These are phyloP conservation scores for Urosaurus nigricauda DNA, from an alignment of 2,797 vertebrate species.

Conservation along the genomic window DNA sequence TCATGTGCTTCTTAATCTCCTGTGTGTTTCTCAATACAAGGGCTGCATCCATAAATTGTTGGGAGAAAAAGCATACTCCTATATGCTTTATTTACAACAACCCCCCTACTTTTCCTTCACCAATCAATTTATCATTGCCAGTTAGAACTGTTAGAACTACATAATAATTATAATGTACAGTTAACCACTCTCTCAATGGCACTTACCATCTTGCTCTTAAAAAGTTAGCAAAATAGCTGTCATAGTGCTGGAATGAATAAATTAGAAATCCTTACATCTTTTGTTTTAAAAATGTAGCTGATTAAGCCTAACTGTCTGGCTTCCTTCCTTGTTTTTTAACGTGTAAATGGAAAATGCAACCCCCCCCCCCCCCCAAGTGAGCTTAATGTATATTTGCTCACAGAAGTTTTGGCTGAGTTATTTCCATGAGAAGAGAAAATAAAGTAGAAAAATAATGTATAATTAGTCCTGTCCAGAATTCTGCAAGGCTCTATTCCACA, in stretches of 20 bases:
- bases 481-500: background rate
- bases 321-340: conserved; percentile 2
- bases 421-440: background rate
- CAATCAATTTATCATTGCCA: no score
- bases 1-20: no score
- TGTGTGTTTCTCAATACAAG: no score
- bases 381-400: background rate
- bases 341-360: background rate
- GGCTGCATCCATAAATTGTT: no score
- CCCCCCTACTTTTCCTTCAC: no score
- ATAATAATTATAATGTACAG: no score
- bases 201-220: background rate
- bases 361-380: background rate
- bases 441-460: background rate
- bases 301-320: conserved; percentile 14
- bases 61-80: no score
- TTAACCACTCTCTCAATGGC: background rate
- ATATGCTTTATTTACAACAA: no score
- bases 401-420: background rate
- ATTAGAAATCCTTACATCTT: conserved; percentile 7
- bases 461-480: background rate
- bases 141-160: no score
- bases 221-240: background rate
- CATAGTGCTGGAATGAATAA: background rate
- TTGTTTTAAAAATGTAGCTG: background rate